These are phyloP conservation scores for Leptopilina syphax DNA, from an alignment of 2,888 invertebrate genomes.

Conservation along the genomic window DNA sequence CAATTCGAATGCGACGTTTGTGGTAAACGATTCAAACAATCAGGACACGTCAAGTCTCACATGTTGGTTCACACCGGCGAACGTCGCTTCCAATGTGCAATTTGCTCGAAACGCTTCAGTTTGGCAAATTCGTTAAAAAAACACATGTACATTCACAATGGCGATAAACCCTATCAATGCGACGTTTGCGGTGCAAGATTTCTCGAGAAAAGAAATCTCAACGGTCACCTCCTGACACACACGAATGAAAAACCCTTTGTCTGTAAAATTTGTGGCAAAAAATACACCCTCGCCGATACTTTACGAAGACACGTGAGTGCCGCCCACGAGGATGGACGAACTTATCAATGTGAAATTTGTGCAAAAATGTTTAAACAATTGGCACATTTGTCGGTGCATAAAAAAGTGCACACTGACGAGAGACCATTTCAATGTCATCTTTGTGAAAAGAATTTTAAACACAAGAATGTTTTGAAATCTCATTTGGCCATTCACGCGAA, in stretches of 20 bases:
- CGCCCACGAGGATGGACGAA: constrained; percentile 68
- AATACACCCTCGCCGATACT: constrained; percentile 69
- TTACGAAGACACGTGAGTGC: constrained; percentile 68
- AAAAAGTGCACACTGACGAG: constrained; percentile 77
- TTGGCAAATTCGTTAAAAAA: constrained; percentile 75
- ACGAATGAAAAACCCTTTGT: constrained; percentile 68
- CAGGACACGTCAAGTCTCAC: constrained; percentile 77
- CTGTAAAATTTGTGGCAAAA: constrained; percentile 70
- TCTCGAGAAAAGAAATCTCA: constrained; percentile 67
- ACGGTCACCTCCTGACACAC: constrained; percentile 68
- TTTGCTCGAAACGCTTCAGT: constrained; percentile 79
- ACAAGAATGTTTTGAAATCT: constrained; percentile 77
- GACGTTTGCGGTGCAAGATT: constrained; percentile 69
- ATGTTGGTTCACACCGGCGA: constrained; percentile 78
- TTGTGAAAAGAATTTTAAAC: constrained; percentile 78
- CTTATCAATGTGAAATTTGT: constrained; percentile 71
- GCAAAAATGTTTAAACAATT: constrained; percentile 72
- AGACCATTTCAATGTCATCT: constrained; percentile 78
- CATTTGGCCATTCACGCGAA: constrained; percentile 77
- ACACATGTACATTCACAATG: constrained; percentile 77
- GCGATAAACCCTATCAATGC: constrained; percentile 70
- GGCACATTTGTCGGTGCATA: constrained; percentile 69
- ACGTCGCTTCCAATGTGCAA: constrained; percentile 77
- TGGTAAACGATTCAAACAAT: constrained; percentile 77
- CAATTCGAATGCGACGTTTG: constrained; percentile 78